A percentile compares a stretch with the other conserved stretches of the same genome.
These are phyloP conservation scores for Apostichopus parvimensis DNA, from an alignment of 35 echinoderm and acorn worm genomes.

Conservation along the genomic window DNA sequence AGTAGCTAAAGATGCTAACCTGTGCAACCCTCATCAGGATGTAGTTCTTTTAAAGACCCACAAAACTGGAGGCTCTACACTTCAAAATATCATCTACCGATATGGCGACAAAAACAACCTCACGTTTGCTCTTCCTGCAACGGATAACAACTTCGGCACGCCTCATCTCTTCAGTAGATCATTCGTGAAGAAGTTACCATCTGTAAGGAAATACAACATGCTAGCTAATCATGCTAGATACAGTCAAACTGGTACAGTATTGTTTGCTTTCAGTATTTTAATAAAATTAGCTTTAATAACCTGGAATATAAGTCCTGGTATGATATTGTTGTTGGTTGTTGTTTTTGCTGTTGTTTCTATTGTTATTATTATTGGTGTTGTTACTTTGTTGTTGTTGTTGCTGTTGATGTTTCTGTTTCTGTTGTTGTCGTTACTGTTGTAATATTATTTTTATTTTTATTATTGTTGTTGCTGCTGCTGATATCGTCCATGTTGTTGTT, in stretches of 20 bases:
- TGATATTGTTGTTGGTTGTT: no score
- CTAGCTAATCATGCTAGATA: conserved; percentile 35
- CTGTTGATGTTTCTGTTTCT: no score
- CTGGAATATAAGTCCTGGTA: no score
- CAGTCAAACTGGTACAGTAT: background rate
- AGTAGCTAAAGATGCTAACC: background rate
- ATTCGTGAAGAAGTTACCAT: conserved; percentile 1
- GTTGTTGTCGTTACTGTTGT: no score
- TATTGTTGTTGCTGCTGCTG: no score
- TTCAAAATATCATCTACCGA: conserved; percentile 56
- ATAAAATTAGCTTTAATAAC: no score
- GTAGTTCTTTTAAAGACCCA: conserved; percentile 60
- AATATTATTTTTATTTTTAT: no score
- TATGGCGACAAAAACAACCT: conserved; percentile 30
- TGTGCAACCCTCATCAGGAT: conserved; percentile 34
- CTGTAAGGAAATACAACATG: conserved; percentile 32
- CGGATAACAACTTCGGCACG: conserved; percentile 34
- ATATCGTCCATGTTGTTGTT: no score
- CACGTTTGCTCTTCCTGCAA: conserved; percentile 26
- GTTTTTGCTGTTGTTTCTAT: no score
- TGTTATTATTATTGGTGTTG: no score
- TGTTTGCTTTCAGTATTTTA: background rate
- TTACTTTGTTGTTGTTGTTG: no score
- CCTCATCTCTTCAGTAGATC: conserved; percentile 8
- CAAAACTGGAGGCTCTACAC: conserved; percentile 54